Evolutionary conservation across 2,113 vertebrate genomes (phyloP), one percentile per base, ranked within the genome.

Genomic region (Nothoprocta pentlandii): DNA sequence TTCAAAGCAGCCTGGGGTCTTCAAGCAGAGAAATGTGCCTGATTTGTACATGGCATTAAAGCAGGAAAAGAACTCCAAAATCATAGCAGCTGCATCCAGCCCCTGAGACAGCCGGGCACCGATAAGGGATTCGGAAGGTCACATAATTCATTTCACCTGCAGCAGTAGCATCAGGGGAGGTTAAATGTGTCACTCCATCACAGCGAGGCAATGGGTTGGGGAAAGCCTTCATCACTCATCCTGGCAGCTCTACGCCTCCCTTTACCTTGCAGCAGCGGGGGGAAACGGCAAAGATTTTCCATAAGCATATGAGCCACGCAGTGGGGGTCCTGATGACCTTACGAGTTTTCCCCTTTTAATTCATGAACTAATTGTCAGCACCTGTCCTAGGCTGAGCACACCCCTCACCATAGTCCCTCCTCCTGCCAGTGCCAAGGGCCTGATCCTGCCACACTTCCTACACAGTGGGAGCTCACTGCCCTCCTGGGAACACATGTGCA

Each of bases 111-210:
- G 84, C 84, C 71, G 17, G 56, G 90, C 73, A 51, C 86, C 10
- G 56, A 90, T 83, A 93, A 95, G 94, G 87, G 95, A 95, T 46
- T 89, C 58, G 26, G 95, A 85, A 90, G 92, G 94, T 82, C 77
- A 36, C 96, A 95, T 97, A 93, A 97, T 95, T 97, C 96, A 97
- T 97, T 97, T 96, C 95, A 97, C 94, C 96, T 97, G 93, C 93
- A 92, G 96, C 96, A 97, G 85, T 20, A 92, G 90, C 96, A 97
- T 87, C 97, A 96, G 95, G 90, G 93, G 90, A 97, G 92, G 96
- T 96, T 97, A 97, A 97, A 96, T 84, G 87, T 97, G 96, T 96
- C 97, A 96, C 95, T 97, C 96, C 95, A 96, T 96, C 97, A 97
- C 83, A 49, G 67, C 3, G 36, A 94, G 78, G 79, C 95, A 85